phyloP scores from a whole-genome alignment of 23 tunicate species.

The Oikopleura dioica region DNA sequence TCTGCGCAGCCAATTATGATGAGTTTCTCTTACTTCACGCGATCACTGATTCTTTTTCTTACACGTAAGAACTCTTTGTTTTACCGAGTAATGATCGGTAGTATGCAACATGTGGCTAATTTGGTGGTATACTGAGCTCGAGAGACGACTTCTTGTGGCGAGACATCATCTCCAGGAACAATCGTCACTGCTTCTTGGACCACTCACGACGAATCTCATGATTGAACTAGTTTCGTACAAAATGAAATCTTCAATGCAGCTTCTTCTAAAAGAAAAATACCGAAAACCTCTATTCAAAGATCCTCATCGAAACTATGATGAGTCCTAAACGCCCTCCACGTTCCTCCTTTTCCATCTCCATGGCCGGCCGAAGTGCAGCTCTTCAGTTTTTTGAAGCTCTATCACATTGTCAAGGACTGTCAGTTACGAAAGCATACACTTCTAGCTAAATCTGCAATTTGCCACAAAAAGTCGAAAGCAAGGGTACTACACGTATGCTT shows the following conservation, averaged over 20 bases:
- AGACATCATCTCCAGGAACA: not conserved
- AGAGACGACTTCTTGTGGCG: not conserved
- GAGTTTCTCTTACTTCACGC: no score
- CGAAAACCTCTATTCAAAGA: no score
- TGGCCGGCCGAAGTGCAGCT: not conserved
- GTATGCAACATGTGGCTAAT: constrained; percentile 8
- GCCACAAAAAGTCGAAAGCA: not conserved
- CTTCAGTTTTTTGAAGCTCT: not conserved
- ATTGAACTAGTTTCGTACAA: not conserved
- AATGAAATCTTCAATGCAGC: no score
- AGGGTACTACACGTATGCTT: not conserved
- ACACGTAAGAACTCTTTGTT: no score
- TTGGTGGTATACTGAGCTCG: constrained; percentile 12
- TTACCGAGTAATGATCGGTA: no score
- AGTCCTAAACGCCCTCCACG: not conserved
- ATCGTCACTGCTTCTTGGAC: not conserved
- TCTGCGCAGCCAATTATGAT: no score
- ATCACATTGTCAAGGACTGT: constrained; percentile 11
- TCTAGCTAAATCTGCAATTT: not conserved
- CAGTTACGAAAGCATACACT: no score
- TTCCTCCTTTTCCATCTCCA: not conserved
- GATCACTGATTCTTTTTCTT: no score
- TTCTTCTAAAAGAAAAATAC: no score
- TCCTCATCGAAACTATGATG: no score
- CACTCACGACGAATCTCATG: not conserved